Evolutionary conservation across 2,888 invertebrate genomes (phyloP).

Genomic region (Philereme transversata): DNA sequence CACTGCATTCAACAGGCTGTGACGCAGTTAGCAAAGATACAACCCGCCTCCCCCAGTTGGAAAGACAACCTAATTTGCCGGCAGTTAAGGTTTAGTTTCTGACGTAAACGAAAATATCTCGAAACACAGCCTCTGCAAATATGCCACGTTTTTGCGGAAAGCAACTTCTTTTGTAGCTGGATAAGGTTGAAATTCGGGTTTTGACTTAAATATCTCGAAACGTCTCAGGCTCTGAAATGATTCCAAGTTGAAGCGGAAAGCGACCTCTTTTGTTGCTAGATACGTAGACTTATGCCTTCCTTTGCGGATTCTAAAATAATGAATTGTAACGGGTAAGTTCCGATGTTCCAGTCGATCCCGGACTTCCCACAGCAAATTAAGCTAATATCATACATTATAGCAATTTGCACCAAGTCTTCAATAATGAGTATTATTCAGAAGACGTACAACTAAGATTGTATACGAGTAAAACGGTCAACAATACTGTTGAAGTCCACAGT

Average conservation of each 20-base stretch:
- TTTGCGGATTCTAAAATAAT: background rate
- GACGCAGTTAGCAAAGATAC: slow-evolving; percentile 51
- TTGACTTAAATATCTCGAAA: too few species aligned
- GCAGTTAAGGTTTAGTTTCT: slow-evolving; percentile 5
- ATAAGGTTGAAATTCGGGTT: background rate
- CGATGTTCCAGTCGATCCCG: too few species aligned
- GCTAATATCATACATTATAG: too few species aligned
- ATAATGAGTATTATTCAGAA: too few species aligned
- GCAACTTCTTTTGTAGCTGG: background rate
- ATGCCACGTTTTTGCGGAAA: background rate
- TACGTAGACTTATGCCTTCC: background rate
- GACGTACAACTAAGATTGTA: too few species aligned
- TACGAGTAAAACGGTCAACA: too few species aligned
- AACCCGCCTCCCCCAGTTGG: background rate
- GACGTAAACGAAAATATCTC: background rate
- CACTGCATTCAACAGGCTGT: slow-evolving; percentile 58
- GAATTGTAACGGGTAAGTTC: background rate
- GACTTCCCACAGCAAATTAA: too few species aligned
- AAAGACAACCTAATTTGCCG: background rate
- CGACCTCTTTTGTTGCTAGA: background rate
- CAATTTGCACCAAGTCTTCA: too few species aligned
- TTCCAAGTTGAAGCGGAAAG: background rate
- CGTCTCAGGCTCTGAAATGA: too few species aligned
- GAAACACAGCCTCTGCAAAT: slow-evolving; percentile 1
- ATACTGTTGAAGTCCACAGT: background rate